Evolutionary conservation across 2,797 vertebrate genomes (phyloP), one percentile per base, ranked within the genome.

Genomic region (Oophaga sylvatica): DNA sequence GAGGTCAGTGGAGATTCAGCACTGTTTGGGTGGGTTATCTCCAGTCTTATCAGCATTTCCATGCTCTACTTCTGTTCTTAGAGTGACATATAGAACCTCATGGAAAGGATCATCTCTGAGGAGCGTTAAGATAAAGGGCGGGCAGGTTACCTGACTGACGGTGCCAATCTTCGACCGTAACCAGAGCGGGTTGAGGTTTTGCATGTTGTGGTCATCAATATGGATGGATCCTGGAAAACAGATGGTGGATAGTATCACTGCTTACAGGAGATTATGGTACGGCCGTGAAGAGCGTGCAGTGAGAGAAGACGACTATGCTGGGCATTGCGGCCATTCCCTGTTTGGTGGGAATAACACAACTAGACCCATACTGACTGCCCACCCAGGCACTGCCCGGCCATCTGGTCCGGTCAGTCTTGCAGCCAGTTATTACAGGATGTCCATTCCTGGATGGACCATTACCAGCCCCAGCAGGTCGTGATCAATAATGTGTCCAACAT

Each of bases 161-260:
- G 97, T 98, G 90, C 98, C 98, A 80, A 99, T 97, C 90, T 95
- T 96, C 91, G 93, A 95, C 89, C 98, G 95, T 90, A 99, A 94
- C 98, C 98, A 99, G 87, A 94, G 92, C 5, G 98, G 97, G 92
- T 98, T 99, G 60, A 99, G 92, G 82, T 96, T 95, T 86, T 96
- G 95, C 88, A 99, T 94, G 89, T 99, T 96, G 84, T 93, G 92
- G 48, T 96, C 97, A 89, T 99, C 98, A 13, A 99, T 90, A 0
- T 93, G 94, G 91, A 99, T 94, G 26, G 93, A 80, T 90, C 98
- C 98, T 99, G 91, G 80, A 88, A n/a, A 89, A 56, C 29, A 35
- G 71, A 17, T 29, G 62, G 29, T 20, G 22, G 16, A 65, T 13
- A 77, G 11, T 53, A 20, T 41, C 13, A 53, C 2, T 4, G 19